Percentiles rank a stretch among this genome's conserved stretches.
These are phyloP conservation scores for Circaetus cinerascens DNA, from an alignment of 2,113 vertebrate species.

Conservation along the genomic window DNA sequence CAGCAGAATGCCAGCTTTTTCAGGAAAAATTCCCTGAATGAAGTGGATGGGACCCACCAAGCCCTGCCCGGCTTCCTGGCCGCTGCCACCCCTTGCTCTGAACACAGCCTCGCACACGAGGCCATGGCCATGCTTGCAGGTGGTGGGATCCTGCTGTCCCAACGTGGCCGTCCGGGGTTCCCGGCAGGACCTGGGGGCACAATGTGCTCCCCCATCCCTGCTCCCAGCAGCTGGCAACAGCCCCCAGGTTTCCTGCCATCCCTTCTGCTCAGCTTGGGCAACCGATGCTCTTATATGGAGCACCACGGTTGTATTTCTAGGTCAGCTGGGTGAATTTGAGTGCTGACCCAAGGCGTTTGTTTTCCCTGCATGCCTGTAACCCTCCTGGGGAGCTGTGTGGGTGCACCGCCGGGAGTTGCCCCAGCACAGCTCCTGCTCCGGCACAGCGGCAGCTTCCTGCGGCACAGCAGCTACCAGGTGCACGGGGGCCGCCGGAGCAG, in stretches of 20 bases:
- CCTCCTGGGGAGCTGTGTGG: neutral
- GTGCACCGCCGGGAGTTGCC: neutral
- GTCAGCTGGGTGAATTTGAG: neutral
- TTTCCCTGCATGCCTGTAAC: neutral
- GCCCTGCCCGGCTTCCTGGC: neutral
- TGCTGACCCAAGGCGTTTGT: rapidly evolving
- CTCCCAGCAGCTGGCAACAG: neutral
- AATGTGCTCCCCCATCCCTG: rapidly evolving
- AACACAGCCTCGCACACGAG: rapidly evolving
- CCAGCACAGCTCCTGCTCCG: rapidly evolving
- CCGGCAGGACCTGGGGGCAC: neutral
- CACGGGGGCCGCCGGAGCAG: rapidly evolving
- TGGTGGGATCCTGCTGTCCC: neutral
- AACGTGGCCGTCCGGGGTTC: rapidly evolving
- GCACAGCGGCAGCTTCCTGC: neutral
- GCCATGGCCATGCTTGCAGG: rapidly evolving
- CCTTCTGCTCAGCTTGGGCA: neutral
- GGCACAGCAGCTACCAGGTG: rapidly evolving
- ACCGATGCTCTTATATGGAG: neutral
- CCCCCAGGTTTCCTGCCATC: neutral
- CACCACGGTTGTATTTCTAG: neutral
- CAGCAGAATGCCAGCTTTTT: neutral
- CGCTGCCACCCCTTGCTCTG: neutral
- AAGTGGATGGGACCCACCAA: rapidly evolving
- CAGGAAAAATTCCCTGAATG: neutral